These are phyloP conservation scores for Andrena camellia DNA, from an alignment of 2,888 invertebrate genomes.

Conservation along the genomic window DNA sequence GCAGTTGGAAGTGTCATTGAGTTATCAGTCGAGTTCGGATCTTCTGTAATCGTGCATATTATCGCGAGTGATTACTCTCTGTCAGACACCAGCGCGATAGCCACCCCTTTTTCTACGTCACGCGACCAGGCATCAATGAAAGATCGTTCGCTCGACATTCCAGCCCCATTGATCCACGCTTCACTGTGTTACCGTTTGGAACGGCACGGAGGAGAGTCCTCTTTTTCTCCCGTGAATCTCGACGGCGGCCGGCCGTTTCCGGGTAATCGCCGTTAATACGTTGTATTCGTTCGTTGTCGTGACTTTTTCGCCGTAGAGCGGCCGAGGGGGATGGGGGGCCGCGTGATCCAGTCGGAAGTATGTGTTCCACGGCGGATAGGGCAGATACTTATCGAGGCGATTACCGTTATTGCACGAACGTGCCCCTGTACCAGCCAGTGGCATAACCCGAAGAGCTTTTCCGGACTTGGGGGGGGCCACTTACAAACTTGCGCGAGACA, in stretches of 20 bases:
- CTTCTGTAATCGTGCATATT: no score
- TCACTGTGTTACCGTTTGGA: background rate
- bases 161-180: background rate
- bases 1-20: no score
- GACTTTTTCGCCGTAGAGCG: slow-evolving; percentile 56
- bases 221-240: background rate
- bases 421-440: slow-evolving; percentile 70
- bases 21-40: no score
- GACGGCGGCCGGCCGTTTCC: slow-evolving; percentile 24
- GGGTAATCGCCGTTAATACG: slow-evolving; percentile 63
- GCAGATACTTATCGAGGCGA: slow-evolving; percentile 72
- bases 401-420: slow-evolving; percentile 74
- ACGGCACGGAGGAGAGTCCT: background rate
- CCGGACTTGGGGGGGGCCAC: slow-evolving; percentile 61
- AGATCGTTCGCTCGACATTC: background rate
- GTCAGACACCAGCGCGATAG: no score
- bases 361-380: slow-evolving; percentile 56
- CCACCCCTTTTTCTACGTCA: no score
- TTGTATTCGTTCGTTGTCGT: slow-evolving; percentile 63
- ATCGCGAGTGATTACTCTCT: no score
- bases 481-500: slow-evolving; percentile 70
- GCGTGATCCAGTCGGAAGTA: slow-evolving; percentile 63
- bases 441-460: slow-evolving; percentile 71
- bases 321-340: slow-evolving; percentile 20
- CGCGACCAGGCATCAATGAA: no score